Evolutionary conservation across 2,888 invertebrate species (phyloP).

Genomic region (Criorhina ranunculi): DNA sequence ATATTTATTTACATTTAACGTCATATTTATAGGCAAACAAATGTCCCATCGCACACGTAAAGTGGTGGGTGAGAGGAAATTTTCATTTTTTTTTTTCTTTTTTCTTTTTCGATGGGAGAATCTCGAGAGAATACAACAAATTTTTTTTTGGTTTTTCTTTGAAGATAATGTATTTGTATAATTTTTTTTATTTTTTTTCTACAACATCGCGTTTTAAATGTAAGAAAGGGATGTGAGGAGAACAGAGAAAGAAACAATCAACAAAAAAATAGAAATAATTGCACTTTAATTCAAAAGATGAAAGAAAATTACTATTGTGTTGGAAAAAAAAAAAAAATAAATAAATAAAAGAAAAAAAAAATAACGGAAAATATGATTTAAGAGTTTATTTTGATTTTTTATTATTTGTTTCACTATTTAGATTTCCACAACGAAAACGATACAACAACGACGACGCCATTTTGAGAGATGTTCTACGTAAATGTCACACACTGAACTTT

Average conservation of each 20-base stretch:
- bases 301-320: neutral
- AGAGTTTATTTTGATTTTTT: slow-evolving; percentile 36
- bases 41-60: slow-evolving; percentile 9
- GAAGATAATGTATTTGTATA: too few species aligned
- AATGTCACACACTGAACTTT: slow-evolving; percentile 77
- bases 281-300: neutral
- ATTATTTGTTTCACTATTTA: slow-evolving; percentile 59
- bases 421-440: slow-evolving; percentile 70
- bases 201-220: slow-evolving; percentile 31
- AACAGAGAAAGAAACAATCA: too few species aligned
- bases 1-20: slow-evolving; percentile 62
- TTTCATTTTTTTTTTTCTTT: slow-evolving; percentile 12
- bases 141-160: slow-evolving; percentile 1
- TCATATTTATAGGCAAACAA: slow-evolving; percentile 33
- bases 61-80: slow-evolving; percentile 9
- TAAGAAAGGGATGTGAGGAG: slow-evolving; percentile 11
- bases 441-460: slow-evolving; percentile 76
- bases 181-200: slow-evolving; percentile 3
- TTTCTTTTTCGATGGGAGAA: neutral
- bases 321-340: too few species aligned
- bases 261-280: too few species aligned
- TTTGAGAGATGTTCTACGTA: slow-evolving; percentile 77
- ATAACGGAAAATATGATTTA: too few species aligned
- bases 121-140: slow-evolving; percentile 21
- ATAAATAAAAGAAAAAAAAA: slow-evolving; percentile 15